These are phyloP conservation scores for Dascillus cervinus DNA, from an alignment of 2,888 invertebrate genomes.

Conservation along the genomic window DNA sequence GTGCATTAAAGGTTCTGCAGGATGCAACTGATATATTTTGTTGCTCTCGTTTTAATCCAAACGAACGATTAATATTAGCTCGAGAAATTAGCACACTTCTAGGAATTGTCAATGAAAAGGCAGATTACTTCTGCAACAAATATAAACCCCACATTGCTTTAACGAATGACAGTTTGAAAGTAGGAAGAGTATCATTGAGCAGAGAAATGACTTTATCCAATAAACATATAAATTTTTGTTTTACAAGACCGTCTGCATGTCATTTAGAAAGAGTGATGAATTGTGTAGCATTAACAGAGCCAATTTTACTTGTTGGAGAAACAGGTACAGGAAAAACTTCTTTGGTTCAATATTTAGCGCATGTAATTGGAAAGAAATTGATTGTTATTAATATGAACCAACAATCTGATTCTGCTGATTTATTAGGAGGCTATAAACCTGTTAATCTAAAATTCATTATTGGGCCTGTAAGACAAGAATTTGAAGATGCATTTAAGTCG, in stretches of 20 bases:
- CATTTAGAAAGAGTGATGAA: conserved; percentile 83
- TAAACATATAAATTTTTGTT: conserved; percentile 57
- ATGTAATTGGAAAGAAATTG: conserved; percentile 74
- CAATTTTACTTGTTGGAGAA: conserved; percentile 92
- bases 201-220: conserved; percentile 12
- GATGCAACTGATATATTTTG: conserved; percentile 91
- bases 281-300: conserved; percentile 75
- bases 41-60: conserved; percentile 61
- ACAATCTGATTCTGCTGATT: conserved; percentile 93
- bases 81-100: conserved; percentile 70
- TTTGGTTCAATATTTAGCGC: conserved; percentile 84
- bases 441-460: conserved; percentile 83
- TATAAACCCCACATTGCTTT: conserved; percentile 71
- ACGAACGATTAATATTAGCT: conserved; percentile 58
- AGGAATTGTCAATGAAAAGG: conserved; percentile 74
- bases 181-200: conserved; percentile 59
- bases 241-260: conserved; percentile 72
- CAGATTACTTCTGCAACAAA: conserved; percentile 68
- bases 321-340: conserved; percentile 99
- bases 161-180: conserved; percentile 51
- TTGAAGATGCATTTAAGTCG: conserved; percentile 71
- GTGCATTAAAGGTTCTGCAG: conserved; percentile 67
- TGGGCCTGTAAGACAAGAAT: conserved; percentile 72
- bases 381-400: conserved; percentile 98
- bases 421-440: conserved; percentile 95